Conservation (phyloP, 2,888 invertebrate species). For the Conomelus anceps region DNA sequence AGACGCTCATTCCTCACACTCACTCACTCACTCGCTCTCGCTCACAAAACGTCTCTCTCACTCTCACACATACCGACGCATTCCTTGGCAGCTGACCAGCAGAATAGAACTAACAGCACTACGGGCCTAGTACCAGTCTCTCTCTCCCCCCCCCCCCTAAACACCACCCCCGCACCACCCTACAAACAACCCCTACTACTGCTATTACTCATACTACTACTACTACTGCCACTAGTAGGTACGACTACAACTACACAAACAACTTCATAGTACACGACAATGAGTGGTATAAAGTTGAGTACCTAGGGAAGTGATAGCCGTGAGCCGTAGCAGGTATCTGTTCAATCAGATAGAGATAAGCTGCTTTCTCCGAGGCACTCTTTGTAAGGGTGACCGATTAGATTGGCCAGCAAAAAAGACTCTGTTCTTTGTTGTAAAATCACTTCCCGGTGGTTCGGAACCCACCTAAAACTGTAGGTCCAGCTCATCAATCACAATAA, state of each 20-base stretch:
- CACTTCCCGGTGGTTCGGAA: no score
- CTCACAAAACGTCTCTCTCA: not conserved
- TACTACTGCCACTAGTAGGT: not conserved
- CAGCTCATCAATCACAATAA: no score
- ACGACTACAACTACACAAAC: not conserved
- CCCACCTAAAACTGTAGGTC: no score
- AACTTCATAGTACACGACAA: no score
- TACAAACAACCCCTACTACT: not conserved
- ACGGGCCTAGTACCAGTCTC: not conserved
- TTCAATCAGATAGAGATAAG: no score
- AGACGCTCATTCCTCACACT: not conserved
- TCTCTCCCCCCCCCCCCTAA: not conserved
- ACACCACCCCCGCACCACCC: not conserved
- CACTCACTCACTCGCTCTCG: not conserved
- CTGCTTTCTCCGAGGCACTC: no score
- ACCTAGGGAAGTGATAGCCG: no score
- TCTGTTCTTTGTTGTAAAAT: no score
- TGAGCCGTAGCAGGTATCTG: no score
- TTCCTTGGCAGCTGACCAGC: not conserved
- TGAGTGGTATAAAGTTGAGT: no score
- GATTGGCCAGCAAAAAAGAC: no score
- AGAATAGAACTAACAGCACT: not conserved
- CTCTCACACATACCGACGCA: not conserved
- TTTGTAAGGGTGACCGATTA: no score
- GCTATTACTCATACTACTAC: not conserved